A percentile compares a stretch with the other conserved stretches of the same genome.
These are phyloP conservation scores for Rhopalosiphum padi DNA, from an alignment of 1,140 invertebrate species.

Conservation along the genomic window DNA sequence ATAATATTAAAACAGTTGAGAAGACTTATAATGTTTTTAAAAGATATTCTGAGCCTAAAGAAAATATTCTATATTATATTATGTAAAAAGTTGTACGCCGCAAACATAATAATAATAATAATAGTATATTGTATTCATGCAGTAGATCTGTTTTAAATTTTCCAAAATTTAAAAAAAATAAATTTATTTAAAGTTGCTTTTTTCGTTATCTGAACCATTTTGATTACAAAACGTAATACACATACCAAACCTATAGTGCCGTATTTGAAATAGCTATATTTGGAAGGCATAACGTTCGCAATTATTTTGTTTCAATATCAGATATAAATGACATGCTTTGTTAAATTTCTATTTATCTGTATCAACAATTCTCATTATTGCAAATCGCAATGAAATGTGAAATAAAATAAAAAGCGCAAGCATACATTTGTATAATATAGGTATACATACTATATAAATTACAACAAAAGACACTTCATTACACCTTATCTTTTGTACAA, in stretches of 20 bases:
- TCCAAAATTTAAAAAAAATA: not conserved
- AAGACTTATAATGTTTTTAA: not conserved
- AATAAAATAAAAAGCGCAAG: not conserved
- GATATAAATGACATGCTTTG: not conserved
- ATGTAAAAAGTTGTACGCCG: not conserved
- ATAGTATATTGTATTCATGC: not conserved
- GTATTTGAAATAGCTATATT: not conserved
- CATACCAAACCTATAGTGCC: not conserved
- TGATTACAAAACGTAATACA: not conserved
- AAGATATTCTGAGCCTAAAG: not conserved
- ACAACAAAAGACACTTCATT: conserved; percentile 5
- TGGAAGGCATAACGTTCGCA: not conserved
- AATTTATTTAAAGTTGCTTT: not conserved
- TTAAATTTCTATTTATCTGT: not conserved
- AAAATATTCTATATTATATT: not conserved
- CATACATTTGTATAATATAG: not conserved
- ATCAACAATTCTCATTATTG: not conserved
- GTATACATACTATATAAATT: not conserved
- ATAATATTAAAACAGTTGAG: not conserved
- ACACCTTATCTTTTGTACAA: not conserved
- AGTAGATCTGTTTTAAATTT: not conserved
- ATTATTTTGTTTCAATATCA: not conserved
- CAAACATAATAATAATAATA: too few species aligned
- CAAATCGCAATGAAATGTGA: not conserved
- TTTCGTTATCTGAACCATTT: not conserved